A percentile compares a stretch with the other conserved stretches of the same genome.
phyloP scores from a whole-genome alignment of 64 coral and sea anemone species.

The Acropora yongei region DNA sequence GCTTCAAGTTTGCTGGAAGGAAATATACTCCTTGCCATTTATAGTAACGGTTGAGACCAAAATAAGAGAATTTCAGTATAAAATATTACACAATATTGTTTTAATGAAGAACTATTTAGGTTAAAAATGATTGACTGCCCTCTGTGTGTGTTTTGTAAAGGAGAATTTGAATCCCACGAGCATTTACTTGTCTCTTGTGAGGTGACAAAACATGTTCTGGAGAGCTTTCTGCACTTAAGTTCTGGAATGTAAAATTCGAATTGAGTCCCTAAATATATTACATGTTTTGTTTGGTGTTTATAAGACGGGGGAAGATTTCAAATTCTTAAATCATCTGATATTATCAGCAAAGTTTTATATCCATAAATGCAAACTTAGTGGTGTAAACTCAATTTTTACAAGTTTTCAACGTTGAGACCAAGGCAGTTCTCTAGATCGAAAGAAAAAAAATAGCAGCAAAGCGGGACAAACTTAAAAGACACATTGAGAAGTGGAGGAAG shows the following conservation, averaged over 20 bases:
- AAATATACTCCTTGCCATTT: no score
- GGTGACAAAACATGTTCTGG: background rate
- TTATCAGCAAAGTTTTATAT: no score
- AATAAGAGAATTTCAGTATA: no score
- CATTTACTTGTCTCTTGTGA: background rate
- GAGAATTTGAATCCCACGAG: background rate
- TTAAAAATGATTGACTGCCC: no score
- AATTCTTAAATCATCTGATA: background rate
- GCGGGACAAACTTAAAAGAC: background rate
- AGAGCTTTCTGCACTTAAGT: background rate
- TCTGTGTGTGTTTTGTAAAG: conserved; percentile 7
- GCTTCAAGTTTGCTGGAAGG: no score
- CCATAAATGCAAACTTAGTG: background rate
- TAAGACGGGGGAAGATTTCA: background rate
- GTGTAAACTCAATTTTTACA: background rate
- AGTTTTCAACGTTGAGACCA: background rate
- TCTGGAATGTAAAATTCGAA: background rate
- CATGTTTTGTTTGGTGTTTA: background rate
- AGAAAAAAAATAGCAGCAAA: background rate
- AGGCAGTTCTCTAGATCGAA: background rate
- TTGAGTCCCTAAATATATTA: background rate
- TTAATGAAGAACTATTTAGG: no score
- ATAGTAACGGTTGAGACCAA: no score
- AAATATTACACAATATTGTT: no score
- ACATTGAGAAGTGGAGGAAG: background rate